Evolutionary conservation across 2,113 vertebrate genomes (phyloP), one percentile per base, ranked within the genome.

Genomic region (Marmota flaviventris): DNA sequence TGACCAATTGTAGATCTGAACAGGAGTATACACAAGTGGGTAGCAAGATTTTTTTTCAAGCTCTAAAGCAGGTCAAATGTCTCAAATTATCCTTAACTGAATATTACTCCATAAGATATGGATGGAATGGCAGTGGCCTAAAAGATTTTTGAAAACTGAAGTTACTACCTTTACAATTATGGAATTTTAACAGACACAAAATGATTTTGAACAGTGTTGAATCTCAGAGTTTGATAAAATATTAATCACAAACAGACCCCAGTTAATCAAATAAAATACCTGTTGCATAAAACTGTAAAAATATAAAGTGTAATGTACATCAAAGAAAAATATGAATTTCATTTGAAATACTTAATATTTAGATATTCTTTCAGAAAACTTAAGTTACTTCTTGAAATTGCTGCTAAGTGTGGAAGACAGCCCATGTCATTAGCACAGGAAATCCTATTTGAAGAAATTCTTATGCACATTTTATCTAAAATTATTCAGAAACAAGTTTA

Each of bases 261-360:
- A 42, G 4, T 65, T 65, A 48, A 17, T 32, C 67, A 82, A 73
- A 37, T 17, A 76, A 42, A 85, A 84, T 75, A 34, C 2, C 25
- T 61, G 42, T 53, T 87, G 2, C 20, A 32, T 90, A 89, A 77
- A 56, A 70, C 13, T 37, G 8, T 70, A 58, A 58, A 77, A 84
- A 63, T 51, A 48, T 29, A 73, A 92, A 89, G 85, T 22, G 61
- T 14, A 89, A 92, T 65, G 39, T 45, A 32, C 53, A 45, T 72
- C 53, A 83, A 95, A 24, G 22, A 14, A 70, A 83, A 87, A 72
- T 76, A 20, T 56, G 75, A 29, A 42, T 94, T 87, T 94, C 18
- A 39, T 82, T 63, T 90, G 63, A 77, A 45, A 84, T 69, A 93
- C 88, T 75, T 67, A 75, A 27, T 82, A 63, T 89, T 93, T 83